Base-by-base conservation (phyloP, 1,140 invertebrate species). In the Pantala flavescens region DNA sequence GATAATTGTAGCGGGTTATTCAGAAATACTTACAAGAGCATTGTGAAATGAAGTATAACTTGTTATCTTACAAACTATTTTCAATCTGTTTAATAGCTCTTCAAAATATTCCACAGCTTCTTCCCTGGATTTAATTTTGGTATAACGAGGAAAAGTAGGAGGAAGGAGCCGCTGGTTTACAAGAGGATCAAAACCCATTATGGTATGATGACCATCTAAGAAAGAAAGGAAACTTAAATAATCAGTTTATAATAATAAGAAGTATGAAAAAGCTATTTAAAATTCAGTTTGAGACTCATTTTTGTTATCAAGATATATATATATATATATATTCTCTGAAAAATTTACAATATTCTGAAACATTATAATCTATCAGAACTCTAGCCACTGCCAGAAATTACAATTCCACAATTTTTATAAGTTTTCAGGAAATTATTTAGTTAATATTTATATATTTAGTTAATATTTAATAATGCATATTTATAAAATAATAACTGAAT, bases 141-240 rank as follows among this genome's bases (percentile, higher is more conserved):
- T 96, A 83, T 97, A 98, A 0, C 97, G 87, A 12, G 97, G 97
- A 86, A 99, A 99, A n/a, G 97, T 98, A 0, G 97, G 96, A 55
- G 97, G 97, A 36, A 98, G 84, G 42, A 98, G 85, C 77, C 96
- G 88, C 83, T 98, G 96, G 84, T 98, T 98, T 43, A 97, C 91
- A 81, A 96, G 88, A 23, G 96, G 95, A 81, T 98, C 95, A 85
- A 98, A 98, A 0, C 96, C 96, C 86, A 96, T 89, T 76, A 86
- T 85, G 49, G 79, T 84, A 43, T 83, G 83, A 80, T 84, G 82
- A 80, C 84, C 82, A 72, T 81, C 81, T 85, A 76, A 77, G 80
- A 74, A 71, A 24, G 76, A 43, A 75, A 77, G 73, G 75, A 0
- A 76, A 24, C n/a, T 71, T 71, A 11, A 71, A 71, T 23, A 11